Base-by-base conservation (phyloP, 2,888 invertebrate genomes). In the Notodonta ziczac region DNA sequence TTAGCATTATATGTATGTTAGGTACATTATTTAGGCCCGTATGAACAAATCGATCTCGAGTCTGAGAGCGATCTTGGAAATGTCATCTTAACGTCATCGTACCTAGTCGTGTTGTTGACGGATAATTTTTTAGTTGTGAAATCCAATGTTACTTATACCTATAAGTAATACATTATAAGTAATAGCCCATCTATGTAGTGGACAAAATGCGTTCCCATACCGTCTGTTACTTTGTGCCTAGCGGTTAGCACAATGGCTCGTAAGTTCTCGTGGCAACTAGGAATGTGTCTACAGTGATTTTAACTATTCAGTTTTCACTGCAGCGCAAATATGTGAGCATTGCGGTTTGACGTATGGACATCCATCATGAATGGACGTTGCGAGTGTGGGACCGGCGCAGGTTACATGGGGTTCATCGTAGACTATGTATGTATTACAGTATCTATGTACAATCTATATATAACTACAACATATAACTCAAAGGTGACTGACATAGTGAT, bases 241-340 rank as follows among this genome's bases (percentile, higher is more conserved):
- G 67, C 60, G 66, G 73, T 75, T 76, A 66, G 74, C 72, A 90
- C 90, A 91, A 91, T 91, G 73, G 86, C 65, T 88, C 90, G 85
- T 90, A 89, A 90, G 85, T 81, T 77, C 70, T 73, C 70, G 71
- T 73, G 73, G 71, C 78, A 72, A 77, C 78, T 73, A 76, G 77
- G 81, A 86, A 86, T 85, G 80, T 70, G 70, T 75, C 70, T 81
- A 80, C 81, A 88, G 84, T 88, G 85, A 88, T 87, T 89, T 85
- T 84, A 85, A 85, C 80, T 84, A 85, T 88, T 87, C 83, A 83
- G 84, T 88, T 88, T 86, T 76, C 82, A 66, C 35, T 35, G 35
- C 74, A 76, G 70, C 74, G 76, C 74, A 79, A 84, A 85, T 81
- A 82, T 81, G 76, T 73, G 67, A 72, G 76, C 69, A 61, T 76